phyloP scores from a whole-genome alignment of 2,888 invertebrate genomes.

The Dasypolia templi region DNA sequence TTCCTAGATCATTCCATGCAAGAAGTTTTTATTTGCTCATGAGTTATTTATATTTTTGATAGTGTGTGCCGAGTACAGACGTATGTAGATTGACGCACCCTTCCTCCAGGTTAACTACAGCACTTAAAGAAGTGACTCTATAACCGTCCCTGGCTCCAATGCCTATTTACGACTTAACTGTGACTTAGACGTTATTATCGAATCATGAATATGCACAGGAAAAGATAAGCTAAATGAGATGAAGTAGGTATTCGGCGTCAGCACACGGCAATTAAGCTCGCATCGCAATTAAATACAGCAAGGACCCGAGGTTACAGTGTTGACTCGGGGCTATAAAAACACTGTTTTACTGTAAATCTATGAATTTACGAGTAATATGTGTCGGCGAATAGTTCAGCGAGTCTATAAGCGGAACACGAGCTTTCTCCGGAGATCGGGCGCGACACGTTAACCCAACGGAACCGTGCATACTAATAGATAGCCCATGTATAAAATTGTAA shows the following conservation, averaged over 20 bases:
- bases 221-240: slow-evolving; percentile 78
- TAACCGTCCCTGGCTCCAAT: slow-evolving; percentile 68
- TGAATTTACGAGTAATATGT: slow-evolving; percentile 83
- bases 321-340: slow-evolving; percentile 77
- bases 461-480: slow-evolving; percentile 86
- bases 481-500: slow-evolving; percentile 86
- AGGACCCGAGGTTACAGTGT: slow-evolving; percentile 78
- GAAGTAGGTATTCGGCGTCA: slow-evolving; percentile 77
- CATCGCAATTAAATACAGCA: slow-evolving; percentile 78
- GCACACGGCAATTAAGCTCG: slow-evolving; percentile 76
- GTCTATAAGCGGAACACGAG: slow-evolving; percentile 82
- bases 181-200: slow-evolving; percentile 75
- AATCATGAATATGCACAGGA: slow-evolving; percentile 78
- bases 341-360: slow-evolving; percentile 78
- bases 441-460: slow-evolving; percentile 82
- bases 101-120: slow-evolving; percentile 58
- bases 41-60: not conserved
- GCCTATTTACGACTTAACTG: slow-evolving; percentile 72
- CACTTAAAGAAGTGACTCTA: slow-evolving; percentile 69
- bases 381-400: slow-evolving; percentile 77
- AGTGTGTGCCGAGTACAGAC: not conserved
- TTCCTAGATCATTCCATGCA: not conserved
- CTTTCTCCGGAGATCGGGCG: slow-evolving; percentile 84
- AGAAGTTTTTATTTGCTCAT: not conserved
- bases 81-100: slow-evolving; percentile 40